These are phyloP conservation scores for Sebastes alutus DNA, from an alignment of 2,797 vertebrate genomes.

Conservation along the genomic window DNA sequence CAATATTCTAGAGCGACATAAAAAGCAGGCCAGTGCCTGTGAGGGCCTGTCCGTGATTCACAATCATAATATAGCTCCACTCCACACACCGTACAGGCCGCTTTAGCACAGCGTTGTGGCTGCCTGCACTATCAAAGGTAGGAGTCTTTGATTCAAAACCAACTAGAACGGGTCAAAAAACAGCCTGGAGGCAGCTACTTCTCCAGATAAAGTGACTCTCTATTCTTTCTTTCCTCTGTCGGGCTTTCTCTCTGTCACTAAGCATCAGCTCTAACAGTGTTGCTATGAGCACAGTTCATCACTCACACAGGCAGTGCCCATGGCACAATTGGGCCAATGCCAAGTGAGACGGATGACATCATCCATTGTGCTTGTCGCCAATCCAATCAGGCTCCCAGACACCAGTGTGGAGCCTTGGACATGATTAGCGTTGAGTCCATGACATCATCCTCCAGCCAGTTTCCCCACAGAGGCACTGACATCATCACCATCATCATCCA, in stretches of 20 bases:
- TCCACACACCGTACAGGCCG: not conserved
- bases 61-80: constrained; percentile 33
- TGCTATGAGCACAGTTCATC: constrained; percentile 65
- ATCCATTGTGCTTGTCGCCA: constrained; percentile 59
- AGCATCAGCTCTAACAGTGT: constrained; percentile 48
- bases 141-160: constrained; percentile 42
- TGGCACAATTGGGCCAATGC: constrained; percentile 68
- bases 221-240: not conserved
- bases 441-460: constrained; percentile 59
- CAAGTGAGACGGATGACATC: constrained; percentile 76
- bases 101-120: constrained; percentile 6
- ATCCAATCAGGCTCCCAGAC: constrained; percentile 67
- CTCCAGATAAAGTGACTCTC: constrained; percentile 25
- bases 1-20: constrained; percentile 24
- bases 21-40: constrained; percentile 42
- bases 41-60: constrained; percentile 56
- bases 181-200: constrained; percentile 38
- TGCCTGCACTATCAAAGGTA: constrained; percentile 25
- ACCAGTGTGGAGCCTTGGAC: constrained; percentile 40
- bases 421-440: constrained; percentile 59
- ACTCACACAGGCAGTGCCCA: constrained; percentile 49
- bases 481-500: constrained; percentile 50
- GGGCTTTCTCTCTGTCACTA: constrained; percentile 45
- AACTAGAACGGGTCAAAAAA: constrained; percentile 38
- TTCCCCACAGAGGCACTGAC: constrained; percentile 58